Evolutionary conservation across 30 jellyfish, hydroid and myxozoan genomes (phyloP).

Genomic region (Calvadosia cruxmelitensis): DNA sequence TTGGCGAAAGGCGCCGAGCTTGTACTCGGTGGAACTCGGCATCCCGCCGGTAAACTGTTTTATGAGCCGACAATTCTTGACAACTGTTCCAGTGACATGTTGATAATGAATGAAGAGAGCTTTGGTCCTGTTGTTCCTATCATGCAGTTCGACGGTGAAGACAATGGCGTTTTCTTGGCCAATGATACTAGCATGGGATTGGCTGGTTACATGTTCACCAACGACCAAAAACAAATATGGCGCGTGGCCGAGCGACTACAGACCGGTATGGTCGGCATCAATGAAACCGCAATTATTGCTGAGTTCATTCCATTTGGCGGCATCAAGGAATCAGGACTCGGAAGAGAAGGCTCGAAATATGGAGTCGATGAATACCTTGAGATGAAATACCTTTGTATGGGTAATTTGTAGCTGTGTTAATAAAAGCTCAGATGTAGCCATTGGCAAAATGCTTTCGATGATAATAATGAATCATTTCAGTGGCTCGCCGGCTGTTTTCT

Average conservation of each 20-base stretch:
- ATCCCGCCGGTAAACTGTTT: slow-evolving; percentile 37
- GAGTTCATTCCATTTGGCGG: slow-evolving; percentile 95
- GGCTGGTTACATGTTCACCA: slow-evolving; percentile 76
- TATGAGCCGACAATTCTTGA: slow-evolving; percentile 68
- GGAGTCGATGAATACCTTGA: slow-evolving; percentile 78
- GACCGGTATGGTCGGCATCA: slow-evolving; percentile 83
- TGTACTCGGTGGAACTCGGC: slow-evolving; percentile 22
- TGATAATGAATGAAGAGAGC: slow-evolving; percentile 40
- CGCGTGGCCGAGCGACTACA: slow-evolving; percentile 54
- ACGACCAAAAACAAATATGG: slow-evolving; percentile 40
- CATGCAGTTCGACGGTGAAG: slow-evolving; percentile 55
- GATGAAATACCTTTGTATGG: slow-evolving; percentile 48
- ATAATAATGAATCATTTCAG: too few relatives aligned
- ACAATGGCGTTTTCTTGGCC: slow-evolving; percentile 43
- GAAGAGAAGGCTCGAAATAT: slow-evolving; percentile 82
- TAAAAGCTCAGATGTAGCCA: too few relatives aligned
- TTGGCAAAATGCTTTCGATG: too few relatives aligned
- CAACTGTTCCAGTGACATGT: slow-evolving; percentile 42
- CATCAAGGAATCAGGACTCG: slow-evolving; percentile 91
- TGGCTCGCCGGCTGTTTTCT: too few relatives aligned
- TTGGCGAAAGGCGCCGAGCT: slow-evolving; percentile 40
- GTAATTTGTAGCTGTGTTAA: too few relatives aligned
- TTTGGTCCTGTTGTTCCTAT: slow-evolving; percentile 86
- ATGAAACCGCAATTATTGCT: slow-evolving; percentile 49
- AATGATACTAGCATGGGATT: slow-evolving; percentile 52